Conservation (phyloP, 2,113 vertebrate species). For the Urocynchramus pylzowi region DNA sequence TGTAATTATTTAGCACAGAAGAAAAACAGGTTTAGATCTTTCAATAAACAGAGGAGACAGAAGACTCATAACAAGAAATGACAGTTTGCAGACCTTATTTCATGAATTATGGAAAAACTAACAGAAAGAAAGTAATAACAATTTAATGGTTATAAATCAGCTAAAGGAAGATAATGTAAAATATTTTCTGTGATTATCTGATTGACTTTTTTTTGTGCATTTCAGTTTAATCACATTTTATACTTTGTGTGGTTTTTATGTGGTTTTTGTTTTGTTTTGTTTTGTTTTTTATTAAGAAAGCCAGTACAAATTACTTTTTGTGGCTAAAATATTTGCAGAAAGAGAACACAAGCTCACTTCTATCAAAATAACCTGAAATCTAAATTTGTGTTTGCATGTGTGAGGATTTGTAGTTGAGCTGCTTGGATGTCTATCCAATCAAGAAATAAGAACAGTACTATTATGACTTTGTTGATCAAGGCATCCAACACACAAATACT, state of each 20-base stretch:
- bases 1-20: constrained; percentile 4
- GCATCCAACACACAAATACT: background rate
- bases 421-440: background rate
- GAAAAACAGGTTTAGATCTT: constrained; percentile 1
- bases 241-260: background rate
- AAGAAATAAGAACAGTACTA: background rate
- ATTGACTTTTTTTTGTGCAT: background rate
- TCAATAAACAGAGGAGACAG: background rate
- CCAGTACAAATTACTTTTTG: background rate
- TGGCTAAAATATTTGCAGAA: background rate
- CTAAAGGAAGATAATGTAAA: background rate
- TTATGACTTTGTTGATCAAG: background rate
- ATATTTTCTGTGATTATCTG: background rate
- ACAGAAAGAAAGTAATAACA: background rate
- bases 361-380: background rate
- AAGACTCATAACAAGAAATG: background rate
- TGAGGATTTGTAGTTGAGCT: background rate
- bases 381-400: background rate
- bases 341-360: background rate
- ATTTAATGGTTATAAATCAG: background rate
- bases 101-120: background rate
- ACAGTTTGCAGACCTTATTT: background rate
- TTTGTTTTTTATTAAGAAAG: background rate
- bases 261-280: background rate
- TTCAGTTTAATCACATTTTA: background rate